phyloP scores from a whole-genome alignment of 2,888 invertebrate genomes.

The Andricus quercusramuli region DNA sequence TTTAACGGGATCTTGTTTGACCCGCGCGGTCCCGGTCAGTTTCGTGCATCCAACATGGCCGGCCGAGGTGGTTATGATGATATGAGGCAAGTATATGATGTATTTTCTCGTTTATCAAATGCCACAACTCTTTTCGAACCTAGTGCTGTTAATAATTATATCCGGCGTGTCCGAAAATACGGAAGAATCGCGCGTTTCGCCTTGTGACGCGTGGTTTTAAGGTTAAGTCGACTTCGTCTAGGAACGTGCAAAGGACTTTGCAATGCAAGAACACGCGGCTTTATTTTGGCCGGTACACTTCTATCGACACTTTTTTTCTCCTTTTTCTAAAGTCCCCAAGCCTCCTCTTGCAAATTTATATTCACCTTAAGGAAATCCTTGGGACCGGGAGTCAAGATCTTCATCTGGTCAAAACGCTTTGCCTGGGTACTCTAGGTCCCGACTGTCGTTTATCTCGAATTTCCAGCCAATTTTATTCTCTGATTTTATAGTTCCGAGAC shows the following conservation, averaged over 20 bases:
- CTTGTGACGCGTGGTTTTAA: slow-evolving; percentile 56
- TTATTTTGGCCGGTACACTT: slow-evolving; percentile 63
- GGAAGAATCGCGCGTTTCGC: slow-evolving; percentile 14
- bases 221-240: slow-evolving; percentile 66
- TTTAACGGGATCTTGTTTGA: slow-evolving; percentile 56
- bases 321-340: not conserved
- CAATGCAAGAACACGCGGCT: slow-evolving; percentile 68
- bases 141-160: not conserved
- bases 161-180: not conserved
- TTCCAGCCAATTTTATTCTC: not conserved
- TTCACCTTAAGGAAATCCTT: not conserved
- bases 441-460: not conserved
- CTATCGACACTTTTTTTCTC: not conserved
- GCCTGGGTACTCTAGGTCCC: not conserved
- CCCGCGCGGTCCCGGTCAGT: slow-evolving; percentile 73
- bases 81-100: slow-evolving; percentile 84
- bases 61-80: slow-evolving; percentile 92
- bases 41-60: slow-evolving; percentile 89
- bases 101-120: slow-evolving; percentile 46
- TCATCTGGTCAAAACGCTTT: not conserved
- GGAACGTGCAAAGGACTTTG: slow-evolving; percentile 65
- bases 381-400: not conserved
- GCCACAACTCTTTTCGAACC: slow-evolving; percentile 16
- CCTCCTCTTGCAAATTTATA: not conserved
- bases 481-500: not conserved